Conservation (phyloP, 2,888 invertebrate species). For the Heliothis peltigera region DNA sequence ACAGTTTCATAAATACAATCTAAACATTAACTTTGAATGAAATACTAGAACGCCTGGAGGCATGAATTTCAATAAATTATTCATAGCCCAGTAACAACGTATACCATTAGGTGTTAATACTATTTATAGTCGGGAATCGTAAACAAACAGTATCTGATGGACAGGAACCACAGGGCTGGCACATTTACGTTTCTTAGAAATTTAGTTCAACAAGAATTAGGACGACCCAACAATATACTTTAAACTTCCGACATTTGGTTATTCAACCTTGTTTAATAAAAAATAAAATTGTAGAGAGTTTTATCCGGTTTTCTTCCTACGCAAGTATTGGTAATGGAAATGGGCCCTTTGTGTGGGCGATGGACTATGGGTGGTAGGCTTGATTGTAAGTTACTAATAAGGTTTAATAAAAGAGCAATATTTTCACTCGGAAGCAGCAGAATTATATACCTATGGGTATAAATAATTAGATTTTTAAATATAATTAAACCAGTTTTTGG, state of each 20-base stretch:
- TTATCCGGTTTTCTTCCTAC: constrained; percentile 42
- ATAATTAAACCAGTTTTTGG: too few species aligned
- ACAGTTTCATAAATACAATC: background rate
- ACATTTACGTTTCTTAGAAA: constrained; percentile 43
- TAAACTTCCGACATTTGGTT: constrained; percentile 43
- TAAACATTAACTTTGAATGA: constrained; percentile 1
- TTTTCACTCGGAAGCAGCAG: background rate
- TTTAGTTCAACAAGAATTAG: constrained; percentile 33
- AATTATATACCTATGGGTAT: background rate
- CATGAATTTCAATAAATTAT: constrained; percentile 45
- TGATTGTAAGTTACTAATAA: constrained; percentile 18
- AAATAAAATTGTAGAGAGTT: constrained; percentile 24
- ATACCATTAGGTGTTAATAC: constrained; percentile 59
- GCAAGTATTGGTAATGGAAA: constrained; percentile 41
- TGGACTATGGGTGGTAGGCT: constrained; percentile 42
- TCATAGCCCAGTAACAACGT: constrained; percentile 35
- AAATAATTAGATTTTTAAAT: too few species aligned
- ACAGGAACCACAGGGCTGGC: constrained; percentile 58
- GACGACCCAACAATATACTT: constrained; percentile 15
- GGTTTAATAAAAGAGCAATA: constrained; percentile 16
- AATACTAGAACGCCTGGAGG: constrained; percentile 1
- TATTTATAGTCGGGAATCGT: constrained; percentile 69
- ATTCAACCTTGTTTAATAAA: constrained; percentile 26
- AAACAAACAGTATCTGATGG: constrained; percentile 71
- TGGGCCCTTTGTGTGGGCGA: constrained; percentile 46